Evolutionary conservation across 2,113 vertebrate species (phyloP), one percentile per base, ranked within the genome.

Genomic region (Turdus rufiventris): DNA sequence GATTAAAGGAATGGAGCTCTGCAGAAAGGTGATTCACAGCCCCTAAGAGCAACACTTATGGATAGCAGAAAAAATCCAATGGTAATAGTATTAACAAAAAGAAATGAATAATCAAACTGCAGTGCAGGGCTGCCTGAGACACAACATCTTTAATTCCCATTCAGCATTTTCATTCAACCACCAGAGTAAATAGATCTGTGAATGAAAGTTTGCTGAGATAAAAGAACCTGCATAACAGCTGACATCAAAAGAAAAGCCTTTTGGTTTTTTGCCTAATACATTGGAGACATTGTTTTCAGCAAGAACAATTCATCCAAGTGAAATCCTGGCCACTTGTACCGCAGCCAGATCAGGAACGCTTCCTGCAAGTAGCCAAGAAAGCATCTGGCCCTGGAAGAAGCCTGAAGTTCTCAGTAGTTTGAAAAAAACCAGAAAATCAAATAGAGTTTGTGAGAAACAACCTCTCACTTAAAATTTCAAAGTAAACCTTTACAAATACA

Each of bases 351-450:
- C 91, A 95, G 84, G 54, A 91, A 94, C 10, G 3, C 34, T 88
- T 89, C 54, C 73, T 91, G 74, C 50, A 82, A 61, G 21, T 57
- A 65, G 70, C 93, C 93, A 95, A 75, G 58, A 89, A 94, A 96
- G 66, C 19, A 26, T 72, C 89, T 73, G 73, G 74, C 45, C 36
- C 70, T 94, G 42, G 62, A 85, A 87, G 24, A 45, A 89, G 54
- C 23, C 58, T 66, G 54, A 92, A 85, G 48, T 88, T 92, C 53
- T 85, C 15, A 63, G 45, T 28, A 28, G 53, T 85, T 78, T 58
- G 81, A 79, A 78, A 85, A 47, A 79, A 75, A 78, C 20, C 14
- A 92, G 53, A 77, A 23, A 28, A 19, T 56, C 36, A 48, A 70
- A 81, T 4, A 63, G 47, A 21, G 25, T 28, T 51, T 51, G 50